Conservation (phyloP, 2,888 invertebrate genomes). For the Pammene aurita region DNA sequence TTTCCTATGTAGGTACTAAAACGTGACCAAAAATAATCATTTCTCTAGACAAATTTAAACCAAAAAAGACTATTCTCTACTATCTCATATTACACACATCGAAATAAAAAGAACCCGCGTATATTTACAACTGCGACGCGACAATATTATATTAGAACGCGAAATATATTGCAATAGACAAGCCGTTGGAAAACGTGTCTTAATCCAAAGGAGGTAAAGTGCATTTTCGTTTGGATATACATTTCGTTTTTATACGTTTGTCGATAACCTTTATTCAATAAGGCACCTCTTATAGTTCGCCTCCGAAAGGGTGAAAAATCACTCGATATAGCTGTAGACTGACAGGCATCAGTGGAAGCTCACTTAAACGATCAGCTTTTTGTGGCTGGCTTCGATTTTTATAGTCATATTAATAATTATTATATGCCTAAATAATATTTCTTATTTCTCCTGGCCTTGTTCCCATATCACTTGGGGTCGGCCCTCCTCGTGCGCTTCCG, state of each 20-base stretch:
- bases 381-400: too few species aligned
- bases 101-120: constrained; percentile 26
- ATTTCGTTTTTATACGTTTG: constrained; percentile 6
- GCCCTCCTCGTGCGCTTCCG: too few species aligned
- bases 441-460: too few species aligned
- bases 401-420: too few species aligned
- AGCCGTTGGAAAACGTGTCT: not conserved
- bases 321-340: not conserved
- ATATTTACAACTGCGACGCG: constrained; percentile 31
- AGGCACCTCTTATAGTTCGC: constrained; percentile 29
- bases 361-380: too few species aligned
- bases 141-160: constrained; percentile 36
- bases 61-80: too few species aligned
- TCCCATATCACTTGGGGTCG: too few species aligned
- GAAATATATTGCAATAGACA: constrained; percentile 23
- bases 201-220: not conserved
- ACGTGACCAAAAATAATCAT: too few species aligned
- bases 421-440: too few species aligned
- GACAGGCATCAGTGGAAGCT: too few species aligned
- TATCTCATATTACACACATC: constrained; percentile 20
- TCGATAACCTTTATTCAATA: constrained; percentile 37
- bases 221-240: not conserved
- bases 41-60: too few species aligned
- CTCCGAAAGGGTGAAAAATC: constrained; percentile 26
- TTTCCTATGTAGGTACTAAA: too few species aligned